Conservation (phyloP, 2,888 invertebrate species). For the Spialia ferax region DNA sequence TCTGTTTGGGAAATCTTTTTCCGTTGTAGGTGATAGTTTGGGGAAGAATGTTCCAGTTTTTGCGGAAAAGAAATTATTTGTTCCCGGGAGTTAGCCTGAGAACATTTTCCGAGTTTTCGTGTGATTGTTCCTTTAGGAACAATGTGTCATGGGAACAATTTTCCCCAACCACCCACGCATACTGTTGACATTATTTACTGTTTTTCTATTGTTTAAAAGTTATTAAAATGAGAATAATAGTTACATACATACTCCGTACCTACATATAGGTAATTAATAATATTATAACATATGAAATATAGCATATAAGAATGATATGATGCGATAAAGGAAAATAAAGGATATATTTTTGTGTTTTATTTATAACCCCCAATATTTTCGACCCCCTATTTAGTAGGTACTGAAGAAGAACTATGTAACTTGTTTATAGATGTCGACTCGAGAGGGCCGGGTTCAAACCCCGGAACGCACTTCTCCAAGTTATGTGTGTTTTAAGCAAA, state of each 20-base stretch:
- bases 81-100: background rate
- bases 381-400: background rate
- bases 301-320: constrained; percentile 66
- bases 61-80: constrained; percentile 17
- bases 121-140: constrained; percentile 7
- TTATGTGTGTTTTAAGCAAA: no score
- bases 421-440: no score
- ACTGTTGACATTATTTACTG: constrained; percentile 50
- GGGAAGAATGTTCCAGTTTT: constrained; percentile 37
- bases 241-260: constrained; percentile 68
- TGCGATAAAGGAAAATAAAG: constrained; percentile 67
- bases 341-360: constrained; percentile 62
- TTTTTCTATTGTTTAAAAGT: constrained; percentile 49
- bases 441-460: no score
- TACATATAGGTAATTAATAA: constrained; percentile 65
- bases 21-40: constrained; percentile 39
- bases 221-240: constrained; percentile 43
- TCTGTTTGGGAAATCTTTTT: constrained; percentile 51
- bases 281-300: constrained; percentile 64
- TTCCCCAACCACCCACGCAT: constrained; percentile 44
- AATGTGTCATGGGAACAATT: constrained; percentile 10
- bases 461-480: no score
- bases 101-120: background rate
- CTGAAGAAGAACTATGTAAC: no score
- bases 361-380: constrained; percentile 44